Percentiles rank a stretch among this genome's conserved stretches.
Conservation (phyloP, 2,113 vertebrate genomes). For the Austrofundulus limnaeus region DNA sequence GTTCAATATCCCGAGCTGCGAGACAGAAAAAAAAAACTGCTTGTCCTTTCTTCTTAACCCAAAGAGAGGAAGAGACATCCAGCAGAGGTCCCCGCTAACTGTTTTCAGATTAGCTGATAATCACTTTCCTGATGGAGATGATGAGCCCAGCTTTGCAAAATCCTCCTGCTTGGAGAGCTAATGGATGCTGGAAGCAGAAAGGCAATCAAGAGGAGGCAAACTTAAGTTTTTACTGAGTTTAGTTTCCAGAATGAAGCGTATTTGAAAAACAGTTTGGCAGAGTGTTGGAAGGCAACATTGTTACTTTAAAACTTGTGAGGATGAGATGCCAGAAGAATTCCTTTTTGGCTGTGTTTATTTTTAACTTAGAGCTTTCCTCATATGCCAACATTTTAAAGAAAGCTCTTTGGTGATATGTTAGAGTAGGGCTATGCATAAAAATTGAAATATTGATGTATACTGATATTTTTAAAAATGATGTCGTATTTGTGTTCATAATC, state of each 20-base stretch:
- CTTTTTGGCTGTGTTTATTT: conserved; percentile 63
- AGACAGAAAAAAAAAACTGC: conserved; percentile 35
- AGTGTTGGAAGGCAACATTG: conserved; percentile 9
- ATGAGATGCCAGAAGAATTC: conserved; percentile 30
- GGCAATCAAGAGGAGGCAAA: conserved; percentile 45
- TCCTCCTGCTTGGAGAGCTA: conserved; percentile 39
- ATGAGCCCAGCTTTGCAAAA: conserved; percentile 36
- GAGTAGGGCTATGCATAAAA: too few species aligned
- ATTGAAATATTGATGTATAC: too few species aligned
- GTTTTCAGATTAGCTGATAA: conserved; percentile 60
- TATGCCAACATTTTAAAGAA: neutral
- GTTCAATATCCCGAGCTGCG: conserved; percentile 55
- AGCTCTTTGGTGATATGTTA: neutral
- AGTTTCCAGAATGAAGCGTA: conserved; percentile 28
- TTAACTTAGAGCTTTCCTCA: conserved; percentile 42
- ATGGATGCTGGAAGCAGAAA: conserved; percentile 45
- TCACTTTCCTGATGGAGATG: conserved; percentile 53
- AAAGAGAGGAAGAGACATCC: conserved; percentile 28
- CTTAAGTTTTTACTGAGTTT: conserved; percentile 58
- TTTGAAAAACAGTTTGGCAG: conserved; percentile 18
- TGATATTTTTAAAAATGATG: too few species aligned
- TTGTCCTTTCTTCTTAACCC: conserved; percentile 57
- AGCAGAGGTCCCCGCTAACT: conserved; percentile 29
- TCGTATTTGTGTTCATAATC: too few species aligned
- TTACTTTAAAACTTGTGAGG: conserved; percentile 22